Percentiles rank a stretch among this genome's conserved stretches.
These are phyloP conservation scores for Aphelinus atriplicis DNA, from an alignment of 1,140 invertebrate genomes.

Conservation along the genomic window DNA sequence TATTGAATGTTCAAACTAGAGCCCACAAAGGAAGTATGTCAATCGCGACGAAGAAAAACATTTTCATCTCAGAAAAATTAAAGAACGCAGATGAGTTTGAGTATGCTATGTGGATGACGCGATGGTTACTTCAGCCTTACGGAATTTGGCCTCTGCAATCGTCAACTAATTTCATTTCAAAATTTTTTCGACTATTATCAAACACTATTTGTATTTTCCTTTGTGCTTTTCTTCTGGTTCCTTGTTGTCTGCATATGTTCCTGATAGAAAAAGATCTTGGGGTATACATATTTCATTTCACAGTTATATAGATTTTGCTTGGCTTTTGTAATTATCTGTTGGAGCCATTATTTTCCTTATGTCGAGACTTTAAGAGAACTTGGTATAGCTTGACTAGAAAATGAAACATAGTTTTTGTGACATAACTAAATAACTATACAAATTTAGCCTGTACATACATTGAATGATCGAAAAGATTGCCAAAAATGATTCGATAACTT, in stretches of 20 bases:
- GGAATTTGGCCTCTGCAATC: conserved; percentile 23
- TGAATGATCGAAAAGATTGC: too few relatives aligned
- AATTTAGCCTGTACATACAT: too few relatives aligned
- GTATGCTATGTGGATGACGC: conserved; percentile 20
- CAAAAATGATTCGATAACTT: too few relatives aligned
- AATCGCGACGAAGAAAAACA: neutral
- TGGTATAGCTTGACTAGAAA: too few relatives aligned
- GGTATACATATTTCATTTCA: neutral
- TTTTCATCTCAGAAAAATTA: neutral
- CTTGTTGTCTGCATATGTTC: conserved; percentile 15
- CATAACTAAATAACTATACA: too few relatives aligned
- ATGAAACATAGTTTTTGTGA: too few relatives aligned
- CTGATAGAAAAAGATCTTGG: conserved; percentile 26
- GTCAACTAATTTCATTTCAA: neutral
- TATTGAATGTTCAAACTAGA: too few relatives aligned
- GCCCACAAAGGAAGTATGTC: neutral
- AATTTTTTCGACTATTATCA: neutral
- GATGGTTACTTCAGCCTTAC: conserved; percentile 16
- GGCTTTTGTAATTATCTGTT: too few relatives aligned
- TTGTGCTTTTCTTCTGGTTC: conserved; percentile 12
- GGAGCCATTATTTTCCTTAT: too few relatives aligned
- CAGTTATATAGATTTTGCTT: too few relatives aligned
- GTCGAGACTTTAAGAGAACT: too few relatives aligned
- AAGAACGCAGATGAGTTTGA: conserved; percentile 13
- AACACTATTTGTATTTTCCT: conserved; percentile 6